Conservation (phyloP, 1,140 invertebrate species). For the Anastrepha ludens region DNA sequence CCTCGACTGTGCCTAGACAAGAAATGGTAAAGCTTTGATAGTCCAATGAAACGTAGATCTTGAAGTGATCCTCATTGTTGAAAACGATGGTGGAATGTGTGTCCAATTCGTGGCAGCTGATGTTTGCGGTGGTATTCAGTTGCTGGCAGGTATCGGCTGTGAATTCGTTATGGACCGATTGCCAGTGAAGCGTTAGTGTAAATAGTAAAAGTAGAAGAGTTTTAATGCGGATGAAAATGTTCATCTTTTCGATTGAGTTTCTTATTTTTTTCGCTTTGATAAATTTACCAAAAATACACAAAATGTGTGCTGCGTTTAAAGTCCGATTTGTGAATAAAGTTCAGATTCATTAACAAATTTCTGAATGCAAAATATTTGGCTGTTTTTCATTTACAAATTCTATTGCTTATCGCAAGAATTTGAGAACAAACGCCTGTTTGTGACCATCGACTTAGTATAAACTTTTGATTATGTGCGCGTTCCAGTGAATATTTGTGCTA, state of each 20-base stretch:
- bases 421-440: no score
- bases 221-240: background rate
- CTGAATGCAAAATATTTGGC: background rate
- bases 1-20: background rate
- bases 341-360: background rate
- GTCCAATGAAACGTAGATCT: background rate
- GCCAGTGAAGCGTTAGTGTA: background rate
- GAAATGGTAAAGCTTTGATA: background rate
- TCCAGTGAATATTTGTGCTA: no score
- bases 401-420: no score
- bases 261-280: no score
- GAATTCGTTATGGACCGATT: background rate
- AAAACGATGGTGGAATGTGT: background rate
- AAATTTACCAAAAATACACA: background rate
- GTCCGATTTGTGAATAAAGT: background rate
- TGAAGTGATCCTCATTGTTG: conserved; percentile 7
- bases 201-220: background rate
- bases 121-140: background rate
- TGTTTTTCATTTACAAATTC: no score
- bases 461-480: no score
- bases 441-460: no score
- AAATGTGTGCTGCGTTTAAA: background rate
- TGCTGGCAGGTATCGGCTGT: background rate
- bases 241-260: background rate
- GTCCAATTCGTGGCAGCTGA: background rate